Conservation (phyloP, 2,113 vertebrate genomes). For the Oplegnathus fasciatus region DNA sequence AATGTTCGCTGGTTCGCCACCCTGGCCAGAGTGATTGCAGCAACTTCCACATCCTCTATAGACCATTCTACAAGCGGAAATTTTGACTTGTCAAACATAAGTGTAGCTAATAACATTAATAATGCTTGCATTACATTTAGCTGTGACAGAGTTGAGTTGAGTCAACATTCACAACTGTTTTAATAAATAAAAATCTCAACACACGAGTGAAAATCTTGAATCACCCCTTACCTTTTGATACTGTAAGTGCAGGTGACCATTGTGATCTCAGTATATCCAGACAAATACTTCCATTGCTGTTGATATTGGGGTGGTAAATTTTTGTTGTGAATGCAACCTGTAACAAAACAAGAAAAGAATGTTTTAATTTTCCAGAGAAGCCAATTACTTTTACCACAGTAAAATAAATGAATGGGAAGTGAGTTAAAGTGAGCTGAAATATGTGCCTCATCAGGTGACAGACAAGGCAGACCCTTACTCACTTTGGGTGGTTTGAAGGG, state of each 20-base stretch:
- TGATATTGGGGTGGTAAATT: constrained; percentile 90
- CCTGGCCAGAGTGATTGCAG: background rate
- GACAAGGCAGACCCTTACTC: constrained; percentile 32
- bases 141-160: background rate
- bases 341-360: constrained; percentile 21
- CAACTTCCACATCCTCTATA: background rate
- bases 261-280: constrained; percentile 89
- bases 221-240: constrained; percentile 86
- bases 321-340: constrained; percentile 90
- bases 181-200: background rate
- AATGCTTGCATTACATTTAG: background rate
- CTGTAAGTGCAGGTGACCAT: constrained; percentile 88
- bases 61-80: background rate
- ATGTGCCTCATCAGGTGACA: background rate
- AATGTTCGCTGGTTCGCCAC: background rate
- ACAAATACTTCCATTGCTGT: constrained; percentile 90
- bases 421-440: background rate
- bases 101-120: background rate
- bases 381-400: background rate
- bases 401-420: background rate
- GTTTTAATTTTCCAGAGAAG: constrained; percentile 6
- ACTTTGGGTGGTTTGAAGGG: constrained; percentile 90
- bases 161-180: background rate
- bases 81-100: background rate
- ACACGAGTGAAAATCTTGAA: background rate